A percentile compares a stretch with the other conserved stretches of the same genome.
These are phyloP conservation scores for Bimastos eiseni DNA, from an alignment of 2,888 invertebrate genomes.

Conservation along the genomic window DNA sequence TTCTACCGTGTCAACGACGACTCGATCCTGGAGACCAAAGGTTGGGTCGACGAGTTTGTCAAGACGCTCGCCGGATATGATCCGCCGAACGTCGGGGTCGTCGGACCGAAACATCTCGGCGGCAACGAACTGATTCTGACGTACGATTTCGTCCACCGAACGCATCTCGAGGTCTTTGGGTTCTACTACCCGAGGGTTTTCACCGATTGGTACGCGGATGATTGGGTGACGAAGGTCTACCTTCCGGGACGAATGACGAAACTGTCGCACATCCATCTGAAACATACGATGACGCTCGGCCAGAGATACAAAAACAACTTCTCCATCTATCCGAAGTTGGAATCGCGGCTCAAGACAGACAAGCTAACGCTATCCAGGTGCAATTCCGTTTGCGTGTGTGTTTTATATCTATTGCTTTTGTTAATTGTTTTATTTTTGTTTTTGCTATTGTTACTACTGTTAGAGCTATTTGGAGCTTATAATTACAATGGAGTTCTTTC, in stretches of 20 bases:
- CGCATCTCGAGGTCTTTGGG: conserved; percentile 43
- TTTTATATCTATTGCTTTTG: neutral
- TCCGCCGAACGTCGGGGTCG: conserved; percentile 44
- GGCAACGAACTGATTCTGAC: conserved; percentile 43
- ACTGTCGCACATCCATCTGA: conserved; percentile 29
- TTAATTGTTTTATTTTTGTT: neutral
- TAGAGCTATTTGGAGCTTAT: no score
- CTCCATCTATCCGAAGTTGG: neutral
- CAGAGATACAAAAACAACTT: conserved; percentile 33
- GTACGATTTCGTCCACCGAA: conserved; percentile 44
- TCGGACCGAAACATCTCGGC: conserved; percentile 42
- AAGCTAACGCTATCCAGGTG: conserved; percentile 6
- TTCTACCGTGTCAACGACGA: conserved; percentile 46
- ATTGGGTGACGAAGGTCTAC: conserved; percentile 45
- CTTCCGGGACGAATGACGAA: conserved; percentile 38
- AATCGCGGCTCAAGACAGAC: neutral
- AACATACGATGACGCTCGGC: conserved; percentile 37
- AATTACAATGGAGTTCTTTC: no score
- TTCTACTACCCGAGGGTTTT: conserved; percentile 45
- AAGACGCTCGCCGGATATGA: conserved; percentile 25
- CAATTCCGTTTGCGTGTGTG: neutral
- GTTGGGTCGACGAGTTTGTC: conserved; percentile 40
- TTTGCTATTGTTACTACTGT: no score
- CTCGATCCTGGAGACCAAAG: conserved; percentile 29
- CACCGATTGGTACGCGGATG: conserved; percentile 44